Percentiles rank a stretch among this genome's conserved stretches.
Evolutionary conservation across 1,140 invertebrate species (phyloP).

Genomic region (Dolichoris vasculosae): DNA sequence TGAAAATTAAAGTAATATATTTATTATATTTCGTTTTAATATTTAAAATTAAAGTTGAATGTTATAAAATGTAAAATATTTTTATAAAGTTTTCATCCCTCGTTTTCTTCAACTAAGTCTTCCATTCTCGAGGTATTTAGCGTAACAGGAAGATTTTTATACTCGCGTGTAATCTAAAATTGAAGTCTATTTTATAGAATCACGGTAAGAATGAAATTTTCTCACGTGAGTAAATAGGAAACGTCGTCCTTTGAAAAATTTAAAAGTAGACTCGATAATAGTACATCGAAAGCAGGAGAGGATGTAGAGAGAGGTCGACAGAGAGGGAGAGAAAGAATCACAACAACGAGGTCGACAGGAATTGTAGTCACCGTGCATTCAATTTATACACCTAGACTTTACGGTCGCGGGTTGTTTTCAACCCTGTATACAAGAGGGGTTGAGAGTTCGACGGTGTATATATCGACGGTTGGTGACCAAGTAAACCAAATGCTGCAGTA

Average conservation of each 20-base stretch:
- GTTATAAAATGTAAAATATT: neutral
- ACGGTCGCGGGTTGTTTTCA: constrained; percentile 18
- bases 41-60: neutral
- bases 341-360: constrained; percentile 2
- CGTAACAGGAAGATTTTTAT: neutral
- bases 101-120: constrained; percentile 8
- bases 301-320: neutral
- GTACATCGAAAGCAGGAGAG: neutral
- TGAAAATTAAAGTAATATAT: neutral
- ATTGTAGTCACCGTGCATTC: constrained; percentile 12
- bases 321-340: neutral
- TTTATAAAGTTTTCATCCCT: neutral
- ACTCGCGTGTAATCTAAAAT: neutral
- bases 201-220: constrained; percentile 8
- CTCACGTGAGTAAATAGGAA: neutral
- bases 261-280: constrained; percentile 12
- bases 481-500: neutral
- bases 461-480: constrained; percentile 17
- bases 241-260: neutral
- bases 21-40: constrained; percentile 4
- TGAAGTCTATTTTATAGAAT: constrained; percentile 15
- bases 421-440: neutral
- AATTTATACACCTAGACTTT: neutral
- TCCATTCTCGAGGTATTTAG: neutral
- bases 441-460: neutral